Evolutionary conservation across 1,140 invertebrate genomes (phyloP).

Genomic region (Drosophila parabipectinata): DNA sequence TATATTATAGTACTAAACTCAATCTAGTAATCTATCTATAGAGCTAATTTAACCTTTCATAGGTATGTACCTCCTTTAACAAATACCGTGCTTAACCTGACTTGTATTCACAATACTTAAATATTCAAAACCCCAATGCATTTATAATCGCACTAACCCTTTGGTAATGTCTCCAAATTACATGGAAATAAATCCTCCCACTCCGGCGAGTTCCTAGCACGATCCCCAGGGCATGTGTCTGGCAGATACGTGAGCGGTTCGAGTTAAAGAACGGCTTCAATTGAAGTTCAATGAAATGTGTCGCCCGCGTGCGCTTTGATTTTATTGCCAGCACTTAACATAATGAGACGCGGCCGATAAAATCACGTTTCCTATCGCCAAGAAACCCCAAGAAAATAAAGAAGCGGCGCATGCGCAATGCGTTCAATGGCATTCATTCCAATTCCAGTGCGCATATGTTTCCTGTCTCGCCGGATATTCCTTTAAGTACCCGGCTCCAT

Average conservation of each 20-base stretch:
- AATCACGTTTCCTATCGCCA: constrained; percentile 71
- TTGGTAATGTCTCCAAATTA: constrained; percentile 55
- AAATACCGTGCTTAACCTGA: background rate
- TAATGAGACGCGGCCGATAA: constrained; percentile 73
- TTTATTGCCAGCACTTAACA: constrained; percentile 81
- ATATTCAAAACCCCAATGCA: constrained; percentile 41
- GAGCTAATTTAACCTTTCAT: too few species aligned
- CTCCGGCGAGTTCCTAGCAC: constrained; percentile 42
- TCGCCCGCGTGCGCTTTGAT: constrained; percentile 68
- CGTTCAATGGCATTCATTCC: constrained; percentile 2
- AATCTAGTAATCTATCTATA: background rate
- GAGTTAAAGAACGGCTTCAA: constrained; percentile 61
- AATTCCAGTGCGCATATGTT: constrained; percentile 59
- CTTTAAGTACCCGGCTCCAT: constrained; percentile 68
- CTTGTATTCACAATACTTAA: background rate
- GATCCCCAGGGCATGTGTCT: constrained; percentile 41
- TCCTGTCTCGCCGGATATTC: constrained; percentile 78
- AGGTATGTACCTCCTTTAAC: too few species aligned
- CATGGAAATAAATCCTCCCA: constrained; percentile 51
- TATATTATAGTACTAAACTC: too few species aligned
- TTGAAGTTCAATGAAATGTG: constrained; percentile 75
- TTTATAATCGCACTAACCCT: constrained; percentile 33
- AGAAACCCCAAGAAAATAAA: constrained; percentile 13
- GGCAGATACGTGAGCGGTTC: constrained; percentile 42
- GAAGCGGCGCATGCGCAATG: constrained; percentile 50